Conservation (phyloP, 1,140 invertebrate genomes). For the Drosophila nigrodunni region DNA sequence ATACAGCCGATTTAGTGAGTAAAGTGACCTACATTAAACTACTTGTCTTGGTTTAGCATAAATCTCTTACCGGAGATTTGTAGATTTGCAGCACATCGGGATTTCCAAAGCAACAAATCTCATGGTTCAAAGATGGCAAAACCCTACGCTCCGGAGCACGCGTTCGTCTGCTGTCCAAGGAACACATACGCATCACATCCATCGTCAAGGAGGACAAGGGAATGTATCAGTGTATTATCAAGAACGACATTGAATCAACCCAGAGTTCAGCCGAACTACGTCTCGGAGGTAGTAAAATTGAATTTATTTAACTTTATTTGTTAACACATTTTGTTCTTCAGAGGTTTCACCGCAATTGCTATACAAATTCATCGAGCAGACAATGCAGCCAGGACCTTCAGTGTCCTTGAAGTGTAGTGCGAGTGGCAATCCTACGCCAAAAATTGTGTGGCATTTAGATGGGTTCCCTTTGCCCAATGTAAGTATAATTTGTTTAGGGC, state of each 20-base stretch:
- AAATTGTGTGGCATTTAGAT: constrained; percentile 92
- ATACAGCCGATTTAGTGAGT: constrained; percentile 86
- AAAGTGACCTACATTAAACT: constrained; percentile 35
- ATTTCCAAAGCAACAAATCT: constrained; percentile 89
- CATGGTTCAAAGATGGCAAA: constrained; percentile 91
- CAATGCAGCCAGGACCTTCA: constrained; percentile 91
- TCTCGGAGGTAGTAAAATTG: constrained; percentile 88
- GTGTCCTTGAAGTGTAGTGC: constrained; percentile 92
- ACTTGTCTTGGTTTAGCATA: not conserved
- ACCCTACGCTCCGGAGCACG: constrained; percentile 86
- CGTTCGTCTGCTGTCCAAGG: constrained; percentile 85
- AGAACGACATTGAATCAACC: constrained; percentile 88
- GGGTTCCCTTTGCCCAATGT: constrained; percentile 87
- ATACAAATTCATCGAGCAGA: constrained; percentile 93
- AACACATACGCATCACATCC: constrained; percentile 87
- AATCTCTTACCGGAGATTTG: constrained; percentile 41
- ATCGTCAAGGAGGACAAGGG: constrained; percentile 91
- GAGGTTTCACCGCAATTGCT: constrained; percentile 92
- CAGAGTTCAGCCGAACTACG: constrained; percentile 90
- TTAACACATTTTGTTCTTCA: constrained; percentile 77
- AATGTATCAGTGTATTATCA: constrained; percentile 93
- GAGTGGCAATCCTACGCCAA: constrained; percentile 93
- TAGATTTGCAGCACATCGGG: constrained; percentile 90
- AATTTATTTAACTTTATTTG: not conserved
- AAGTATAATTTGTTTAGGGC: constrained; percentile 27